Base-by-base conservation (phyloP, 2,113 vertebrate genomes). In the Oncorhynchus keta region DNA sequence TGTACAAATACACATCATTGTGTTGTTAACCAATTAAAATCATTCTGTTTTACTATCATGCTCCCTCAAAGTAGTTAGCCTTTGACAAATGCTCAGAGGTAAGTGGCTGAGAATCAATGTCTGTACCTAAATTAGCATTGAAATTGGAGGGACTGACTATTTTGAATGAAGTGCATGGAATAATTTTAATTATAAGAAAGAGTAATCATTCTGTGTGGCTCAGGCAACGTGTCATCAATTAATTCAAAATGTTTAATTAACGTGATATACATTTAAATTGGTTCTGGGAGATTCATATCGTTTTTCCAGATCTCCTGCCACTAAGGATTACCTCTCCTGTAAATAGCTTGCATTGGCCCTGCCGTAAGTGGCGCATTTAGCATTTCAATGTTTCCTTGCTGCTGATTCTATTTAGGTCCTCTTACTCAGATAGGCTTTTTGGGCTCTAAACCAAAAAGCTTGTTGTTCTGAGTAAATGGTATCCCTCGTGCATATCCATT, bases 241-340 rank as follows among this genome's bases (percentile, higher is more conserved):
- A 82, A 86, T 88, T 88, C 78, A 81, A 81, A 81, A 81, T 26
- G 45, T 85, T 86, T 79, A 89, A 91, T 91, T 87, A 86, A 84
- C 68, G 73, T 82, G 79, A 90, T 84, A 85, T 89, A 84, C 76
- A 84, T 84, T 86, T 68, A 82, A 88, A 87, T 82, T 76, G 76
- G 78, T 77, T 86, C 26, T 75, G 68, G 72, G 78, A 86, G 75
- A 76, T 88, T 68, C 80, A 61, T 74, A 64, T 78, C 84, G 68
- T 68, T 72, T 79, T 68, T 4, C 24, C 68, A 75, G 59, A 68
- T 84, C 85, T 77, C 79, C 64, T 30, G 73, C 76, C 70, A 64
- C 72, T 72, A n/a, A 24, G 84, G 81, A 88, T 86, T 84, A 81
- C 76, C 59, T 81, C 59, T 81, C 48, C 57, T 67, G 22, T 74